phyloP scores from a whole-genome alignment of 1,140 invertebrate genomes.

The Camponotus vicinus region DNA sequence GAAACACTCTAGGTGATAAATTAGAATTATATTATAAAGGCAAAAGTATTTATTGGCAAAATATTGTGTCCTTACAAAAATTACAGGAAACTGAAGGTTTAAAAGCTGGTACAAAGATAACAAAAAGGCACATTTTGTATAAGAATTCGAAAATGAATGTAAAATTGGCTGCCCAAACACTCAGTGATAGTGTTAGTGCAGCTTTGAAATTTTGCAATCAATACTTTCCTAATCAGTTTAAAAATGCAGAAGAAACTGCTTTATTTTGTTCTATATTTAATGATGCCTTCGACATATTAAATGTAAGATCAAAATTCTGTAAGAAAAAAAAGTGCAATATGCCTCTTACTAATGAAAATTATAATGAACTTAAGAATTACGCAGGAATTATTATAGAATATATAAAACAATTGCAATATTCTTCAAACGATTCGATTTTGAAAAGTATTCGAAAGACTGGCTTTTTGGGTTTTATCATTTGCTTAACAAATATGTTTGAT shows the following conservation, averaged over 20 bases:
- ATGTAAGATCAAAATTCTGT: conserved; percentile 11
- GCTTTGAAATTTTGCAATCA: too few relatives aligned
- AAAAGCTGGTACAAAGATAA: background rate
- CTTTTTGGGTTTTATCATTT: too few relatives aligned
- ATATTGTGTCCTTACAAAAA: conserved; percentile 10
- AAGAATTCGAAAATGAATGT: too few relatives aligned
- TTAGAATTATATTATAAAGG: background rate
- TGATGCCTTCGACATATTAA: conserved; percentile 15
- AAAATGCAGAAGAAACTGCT: background rate
- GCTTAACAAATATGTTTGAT: too few relatives aligned
- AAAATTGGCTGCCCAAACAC: too few relatives aligned
- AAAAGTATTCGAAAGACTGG: too few relatives aligned
- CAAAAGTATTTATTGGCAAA: background rate
- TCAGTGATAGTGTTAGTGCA: too few relatives aligned
- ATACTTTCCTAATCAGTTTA: too few relatives aligned
- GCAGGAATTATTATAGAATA: too few relatives aligned
- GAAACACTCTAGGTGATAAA: conserved; percentile 3
- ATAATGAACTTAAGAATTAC: too few relatives aligned
- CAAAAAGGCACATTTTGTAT: background rate
- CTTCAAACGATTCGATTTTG: too few relatives aligned
- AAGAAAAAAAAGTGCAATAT: conserved; percentile 10
- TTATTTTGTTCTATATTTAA: background rate
- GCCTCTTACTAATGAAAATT: conserved; percentile 7
- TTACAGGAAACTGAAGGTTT: background rate
- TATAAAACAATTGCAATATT: too few relatives aligned